Percentiles rank a stretch among this genome's conserved stretches.
These are phyloP conservation scores for Caenorhabditis sp. DNA, from an alignment of 2,888 invertebrate genomes.

Conservation along the genomic window DNA sequence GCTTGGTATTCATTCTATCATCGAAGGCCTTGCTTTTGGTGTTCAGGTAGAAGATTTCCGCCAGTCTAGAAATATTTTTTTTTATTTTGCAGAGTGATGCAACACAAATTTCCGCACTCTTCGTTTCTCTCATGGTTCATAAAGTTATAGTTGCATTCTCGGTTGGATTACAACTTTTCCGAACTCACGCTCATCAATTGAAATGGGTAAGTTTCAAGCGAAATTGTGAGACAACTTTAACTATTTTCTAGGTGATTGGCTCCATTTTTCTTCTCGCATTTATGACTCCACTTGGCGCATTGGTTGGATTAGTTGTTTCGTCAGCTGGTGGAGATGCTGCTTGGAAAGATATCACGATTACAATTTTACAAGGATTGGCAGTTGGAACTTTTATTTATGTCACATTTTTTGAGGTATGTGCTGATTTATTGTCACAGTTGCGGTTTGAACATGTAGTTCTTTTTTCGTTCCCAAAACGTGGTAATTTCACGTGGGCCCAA, in stretches of 20 bases:
- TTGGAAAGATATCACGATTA: constrained; percentile 49
- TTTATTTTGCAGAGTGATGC: constrained; percentile 16
- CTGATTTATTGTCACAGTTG: constrained; percentile 69
- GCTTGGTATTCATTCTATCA: constrained; percentile 76
- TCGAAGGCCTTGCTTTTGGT: constrained; percentile 73
- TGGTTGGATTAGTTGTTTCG: constrained; percentile 60
- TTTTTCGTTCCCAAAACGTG: no score
- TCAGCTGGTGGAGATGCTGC: constrained; percentile 39
- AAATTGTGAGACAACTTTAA: neutral
- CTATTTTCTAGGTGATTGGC: constrained; percentile 32
- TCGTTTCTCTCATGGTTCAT: constrained; percentile 68
- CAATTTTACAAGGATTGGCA: constrained; percentile 82
- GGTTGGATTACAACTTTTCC: constrained; percentile 73
- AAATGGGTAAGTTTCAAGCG: constrained; percentile 50
- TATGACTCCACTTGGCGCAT: constrained; percentile 78
- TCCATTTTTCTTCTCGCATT: constrained; percentile 74
- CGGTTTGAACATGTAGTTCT: constrained; percentile 3
- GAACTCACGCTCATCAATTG: constrained; percentile 70
- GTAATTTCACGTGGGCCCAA: no score
- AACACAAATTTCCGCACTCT: constrained; percentile 52
- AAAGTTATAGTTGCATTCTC: constrained; percentile 75
- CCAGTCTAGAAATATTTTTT: neutral
- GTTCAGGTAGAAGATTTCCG: constrained; percentile 36
- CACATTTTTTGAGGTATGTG: constrained; percentile 85
- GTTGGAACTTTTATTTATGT: constrained; percentile 91